A percentile compares a stretch with the other conserved stretches of the same genome.
These are phyloP conservation scores for Andrena bucephala DNA, from an alignment of 2,888 invertebrate genomes.

Conservation along the genomic window DNA sequence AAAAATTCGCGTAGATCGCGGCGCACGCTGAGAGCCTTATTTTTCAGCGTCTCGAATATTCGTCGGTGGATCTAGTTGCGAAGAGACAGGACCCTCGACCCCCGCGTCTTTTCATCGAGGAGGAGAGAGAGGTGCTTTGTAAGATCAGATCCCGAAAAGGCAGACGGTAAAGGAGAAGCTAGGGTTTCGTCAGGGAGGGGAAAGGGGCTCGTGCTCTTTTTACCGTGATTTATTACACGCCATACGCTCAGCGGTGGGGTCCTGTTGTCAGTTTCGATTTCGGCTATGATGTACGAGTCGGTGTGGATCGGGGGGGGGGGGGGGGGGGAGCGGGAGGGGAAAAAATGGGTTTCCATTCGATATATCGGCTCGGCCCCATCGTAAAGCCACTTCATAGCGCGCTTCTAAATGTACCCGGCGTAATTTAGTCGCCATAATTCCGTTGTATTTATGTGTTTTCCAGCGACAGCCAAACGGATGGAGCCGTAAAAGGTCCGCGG, in stretches of 20 bases:
- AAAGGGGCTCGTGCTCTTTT: constrained; percentile 56
- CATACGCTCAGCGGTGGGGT: constrained; percentile 61
- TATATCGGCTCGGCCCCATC: constrained; percentile 21
- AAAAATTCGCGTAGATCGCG: constrained; percentile 13
- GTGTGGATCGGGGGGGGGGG: not conserved
- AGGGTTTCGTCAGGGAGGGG: constrained; percentile 61
- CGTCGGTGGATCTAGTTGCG: constrained; percentile 9
- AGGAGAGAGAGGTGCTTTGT: constrained; percentile 23
- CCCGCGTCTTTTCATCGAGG: constrained; percentile 5
- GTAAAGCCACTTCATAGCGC: constrained; percentile 50
- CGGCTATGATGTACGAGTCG: constrained; percentile 68
- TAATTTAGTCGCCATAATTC: constrained; percentile 55
- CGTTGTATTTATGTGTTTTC: constrained; percentile 49
- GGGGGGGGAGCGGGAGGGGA: constrained; percentile 8
- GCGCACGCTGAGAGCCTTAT: constrained; percentile 8
- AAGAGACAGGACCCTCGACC: not conserved
- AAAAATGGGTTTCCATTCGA: constrained; percentile 60
- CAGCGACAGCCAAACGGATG: constrained; percentile 20
- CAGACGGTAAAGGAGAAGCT: constrained; percentile 50
- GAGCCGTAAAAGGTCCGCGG: constrained; percentile 17
- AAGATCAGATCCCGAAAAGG: constrained; percentile 44
- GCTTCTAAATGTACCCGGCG: constrained; percentile 49
- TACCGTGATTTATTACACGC: constrained; percentile 67
- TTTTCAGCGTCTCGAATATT: constrained; percentile 25
- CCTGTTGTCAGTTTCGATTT: constrained; percentile 71